These are phyloP conservation scores for Brachionus angularis DNA, from an alignment of 1,140 invertebrate species.

Conservation along the genomic window DNA sequence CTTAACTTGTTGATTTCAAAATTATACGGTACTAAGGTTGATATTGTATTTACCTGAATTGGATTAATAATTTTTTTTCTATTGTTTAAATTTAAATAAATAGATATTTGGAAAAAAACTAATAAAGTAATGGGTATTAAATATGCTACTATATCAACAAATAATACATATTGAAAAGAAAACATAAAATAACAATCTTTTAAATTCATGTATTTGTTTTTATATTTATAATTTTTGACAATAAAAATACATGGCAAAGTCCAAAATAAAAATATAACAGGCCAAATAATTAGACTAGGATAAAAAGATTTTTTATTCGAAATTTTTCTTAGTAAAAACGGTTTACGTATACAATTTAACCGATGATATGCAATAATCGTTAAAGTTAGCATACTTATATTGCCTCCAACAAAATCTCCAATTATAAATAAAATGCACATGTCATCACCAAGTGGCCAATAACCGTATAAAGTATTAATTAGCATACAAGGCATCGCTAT, in stretches of 20 bases:
- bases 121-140: constrained; percentile 20
- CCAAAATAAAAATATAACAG: neutral
- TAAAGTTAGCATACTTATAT: constrained; percentile 18
- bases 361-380: constrained; percentile 17
- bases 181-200: constrained; percentile 16
- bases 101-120: constrained; percentile 9
- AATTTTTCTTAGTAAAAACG: constrained; percentile 8
- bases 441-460: constrained; percentile 29
- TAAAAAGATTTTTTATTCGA: neutral
- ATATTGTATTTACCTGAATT: neutral
- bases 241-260: constrained; percentile 1
- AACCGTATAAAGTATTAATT: neutral
- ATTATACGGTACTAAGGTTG: too few relatives aligned
- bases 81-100: neutral
- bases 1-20: too few relatives aligned
- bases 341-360: constrained; percentile 1
- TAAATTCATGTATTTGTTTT: neutral
- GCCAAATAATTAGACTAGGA: constrained; percentile 19
- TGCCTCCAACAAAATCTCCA: constrained; percentile 32
- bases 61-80: constrained; percentile 24
- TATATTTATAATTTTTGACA: neutral
- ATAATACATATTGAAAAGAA: constrained; percentile 7
- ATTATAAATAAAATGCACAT: constrained; percentile 24
- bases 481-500: constrained; percentile 16
- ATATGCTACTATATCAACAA: constrained; percentile 15